phyloP scores from a whole-genome alignment of 2,888 invertebrate genomes.

The Laothoe populi region DNA sequence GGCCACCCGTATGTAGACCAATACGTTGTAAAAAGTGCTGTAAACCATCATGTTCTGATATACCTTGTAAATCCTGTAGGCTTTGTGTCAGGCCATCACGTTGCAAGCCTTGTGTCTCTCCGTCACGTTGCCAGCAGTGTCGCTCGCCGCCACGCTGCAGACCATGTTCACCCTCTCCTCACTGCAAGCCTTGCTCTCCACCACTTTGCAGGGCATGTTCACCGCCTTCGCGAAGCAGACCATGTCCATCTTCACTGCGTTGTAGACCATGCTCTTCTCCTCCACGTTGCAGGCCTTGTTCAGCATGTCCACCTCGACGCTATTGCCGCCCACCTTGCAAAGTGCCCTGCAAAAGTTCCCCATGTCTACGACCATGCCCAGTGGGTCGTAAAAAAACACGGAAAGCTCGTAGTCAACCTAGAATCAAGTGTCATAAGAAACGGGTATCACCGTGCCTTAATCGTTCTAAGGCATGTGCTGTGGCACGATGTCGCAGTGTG shows the following conservation, averaged over 20 bases:
- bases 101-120: conserved; percentile 31
- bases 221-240: background rate
- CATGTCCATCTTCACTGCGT: background rate
- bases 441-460: conserved; percentile 70
- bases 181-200: conserved; percentile 34
- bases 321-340: conserved; percentile 39
- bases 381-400: conserved; percentile 59
- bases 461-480: conserved; percentile 58
- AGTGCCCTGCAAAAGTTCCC: conserved; percentile 58
- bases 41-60: conserved; percentile 44
- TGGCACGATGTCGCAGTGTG: conserved; percentile 64
- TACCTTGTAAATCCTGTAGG: conserved; percentile 41
- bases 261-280: conserved; percentile 6
- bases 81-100: conserved; percentile 34
- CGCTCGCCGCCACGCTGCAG: conserved; percentile 28
- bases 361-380: conserved; percentile 66
- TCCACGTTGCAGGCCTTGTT: conserved; percentile 8
- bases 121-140: conserved; percentile 31
- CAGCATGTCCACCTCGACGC: conserved; percentile 30
- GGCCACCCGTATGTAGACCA: conserved; percentile 43
- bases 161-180: conserved; percentile 33
- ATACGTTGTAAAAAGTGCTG: conserved; percentile 46
- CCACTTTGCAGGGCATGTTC: conserved; percentile 3
- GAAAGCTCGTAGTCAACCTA: conserved; percentile 59
- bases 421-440: conserved; percentile 59